Evolutionary conservation across 2,797 vertebrate species (phyloP).

Genomic region (Chelmon rostratus): DNA sequence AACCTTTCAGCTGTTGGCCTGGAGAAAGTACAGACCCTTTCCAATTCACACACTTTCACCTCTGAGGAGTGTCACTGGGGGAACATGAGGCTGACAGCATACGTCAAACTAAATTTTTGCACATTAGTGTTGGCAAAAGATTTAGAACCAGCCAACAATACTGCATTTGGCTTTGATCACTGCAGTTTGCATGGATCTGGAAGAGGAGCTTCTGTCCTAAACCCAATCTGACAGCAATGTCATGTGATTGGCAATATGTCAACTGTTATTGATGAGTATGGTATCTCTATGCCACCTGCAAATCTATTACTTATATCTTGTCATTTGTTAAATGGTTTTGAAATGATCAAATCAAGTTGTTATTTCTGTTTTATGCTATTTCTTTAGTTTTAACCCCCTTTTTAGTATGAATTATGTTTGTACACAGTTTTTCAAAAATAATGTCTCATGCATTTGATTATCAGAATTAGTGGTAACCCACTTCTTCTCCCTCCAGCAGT

Average conservation of each 20-base stretch:
- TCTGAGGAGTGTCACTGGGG: not conserved
- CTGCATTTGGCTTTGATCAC: not conserved
- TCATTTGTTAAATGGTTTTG: no score
- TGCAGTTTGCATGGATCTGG: not conserved
- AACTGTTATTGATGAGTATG: not conserved
- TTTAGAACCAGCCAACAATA: not conserved
- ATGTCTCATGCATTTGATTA: no score
- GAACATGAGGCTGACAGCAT: not conserved
- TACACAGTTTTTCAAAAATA: not conserved
- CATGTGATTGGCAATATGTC: not conserved
- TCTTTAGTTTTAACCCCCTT: not conserved
- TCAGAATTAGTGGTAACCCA: not conserved
- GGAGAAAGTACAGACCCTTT: not conserved
- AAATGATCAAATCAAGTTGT: no score
- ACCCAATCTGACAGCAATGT: not conserved
- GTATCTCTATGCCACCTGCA: not conserved
- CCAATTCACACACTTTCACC: not conserved
- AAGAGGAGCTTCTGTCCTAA: not conserved
- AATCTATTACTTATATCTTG: no score
- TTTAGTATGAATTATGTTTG: not conserved
- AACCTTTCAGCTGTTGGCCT: not conserved
- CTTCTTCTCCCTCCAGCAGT: slow-evolving; percentile 40
- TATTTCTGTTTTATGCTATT: not conserved
- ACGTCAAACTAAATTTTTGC: not conserved
- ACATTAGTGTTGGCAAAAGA: not conserved